Base-by-base conservation (phyloP, 2,797 vertebrate species). In the Calcarius lapponicus region DNA sequence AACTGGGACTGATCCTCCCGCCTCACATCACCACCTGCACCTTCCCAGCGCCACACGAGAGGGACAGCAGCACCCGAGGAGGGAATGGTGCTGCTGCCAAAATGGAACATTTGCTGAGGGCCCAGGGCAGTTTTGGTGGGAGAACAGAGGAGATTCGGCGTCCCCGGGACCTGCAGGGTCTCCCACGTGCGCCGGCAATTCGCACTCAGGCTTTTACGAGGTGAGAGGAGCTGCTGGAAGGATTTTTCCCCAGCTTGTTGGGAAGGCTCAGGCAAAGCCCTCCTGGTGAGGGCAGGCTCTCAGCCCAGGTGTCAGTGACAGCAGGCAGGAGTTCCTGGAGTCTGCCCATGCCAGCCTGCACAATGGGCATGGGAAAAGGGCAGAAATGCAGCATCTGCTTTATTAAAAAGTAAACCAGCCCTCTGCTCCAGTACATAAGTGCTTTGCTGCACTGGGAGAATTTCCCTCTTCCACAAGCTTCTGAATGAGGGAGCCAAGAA, bases 201-300 rank as follows among this genome's bases (percentile, higher is more conserved):
- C 54, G 11, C 95, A 95, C 82, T 9, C 13, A 0, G 4, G 66
- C 2, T 95, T 97, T 97, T 94, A 96, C 0, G 81, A 97, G 92
- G 95, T 97, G 96, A 90, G 66, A 92, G 86, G 34, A 92, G 87
- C 93, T 88, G 90, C 91, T 95, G 92, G 94, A 94, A 90, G 82
- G 78, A n/a, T 79, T 96, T 95, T 94, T 64, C 64, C 54, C 43
- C 71, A 43, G 57, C 51, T 78, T 80, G 42, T 17, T 11, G 19
- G 12, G 48, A 25, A 78, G 31, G 50, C 17, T 71, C 8, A 71
- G 20, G 58, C 0, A 9, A 75, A 96, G 47, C 48, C 36, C 69
- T 60, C 32, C 57, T 31, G 72, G 43, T 31, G 47, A 74, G 53
- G 64, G 19, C 43, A 73, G n/a, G 60, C 9, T 80, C 48, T 29